Conservation (phyloP, 2,113 vertebrate genomes). For the Otus sunia region DNA sequence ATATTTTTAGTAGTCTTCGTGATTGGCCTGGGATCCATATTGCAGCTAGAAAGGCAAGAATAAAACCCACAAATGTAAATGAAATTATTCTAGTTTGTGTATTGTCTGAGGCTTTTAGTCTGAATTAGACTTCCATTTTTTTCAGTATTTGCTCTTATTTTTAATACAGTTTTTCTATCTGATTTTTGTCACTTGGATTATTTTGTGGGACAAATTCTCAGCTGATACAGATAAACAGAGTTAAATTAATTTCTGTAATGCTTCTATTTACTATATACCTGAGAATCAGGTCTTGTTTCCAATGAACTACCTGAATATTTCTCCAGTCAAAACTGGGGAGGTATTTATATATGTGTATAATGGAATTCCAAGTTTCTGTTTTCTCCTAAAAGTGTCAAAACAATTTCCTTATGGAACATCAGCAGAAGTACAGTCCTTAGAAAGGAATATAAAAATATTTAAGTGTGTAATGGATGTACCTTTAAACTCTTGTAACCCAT, state of each 20-base stretch:
- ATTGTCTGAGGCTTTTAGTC: not conserved
- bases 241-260: not conserved
- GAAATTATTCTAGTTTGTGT: not conserved
- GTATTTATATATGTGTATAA: not conserved
- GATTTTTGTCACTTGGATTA: not conserved
- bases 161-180: not conserved
- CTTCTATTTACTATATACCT: not conserved
- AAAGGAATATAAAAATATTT: not conserved
- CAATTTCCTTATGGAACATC: not conserved
- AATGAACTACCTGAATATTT: not conserved
- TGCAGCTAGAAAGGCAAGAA: not conserved
- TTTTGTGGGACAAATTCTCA: not conserved
- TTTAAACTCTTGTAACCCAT: not conserved
- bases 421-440: not conserved
- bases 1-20: not conserved
- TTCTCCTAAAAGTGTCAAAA: not conserved
- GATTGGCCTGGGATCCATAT: not conserved
- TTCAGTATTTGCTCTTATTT: not conserved
- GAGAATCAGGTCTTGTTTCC: not conserved
- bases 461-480: not conserved
- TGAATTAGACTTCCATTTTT: not conserved
- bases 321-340: not conserved
- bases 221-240: not conserved
- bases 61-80: rapidly evolving
- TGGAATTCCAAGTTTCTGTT: not conserved